Conservation (phyloP, 2,797 vertebrate species). For the Rhynchonycteris naso region DNA sequence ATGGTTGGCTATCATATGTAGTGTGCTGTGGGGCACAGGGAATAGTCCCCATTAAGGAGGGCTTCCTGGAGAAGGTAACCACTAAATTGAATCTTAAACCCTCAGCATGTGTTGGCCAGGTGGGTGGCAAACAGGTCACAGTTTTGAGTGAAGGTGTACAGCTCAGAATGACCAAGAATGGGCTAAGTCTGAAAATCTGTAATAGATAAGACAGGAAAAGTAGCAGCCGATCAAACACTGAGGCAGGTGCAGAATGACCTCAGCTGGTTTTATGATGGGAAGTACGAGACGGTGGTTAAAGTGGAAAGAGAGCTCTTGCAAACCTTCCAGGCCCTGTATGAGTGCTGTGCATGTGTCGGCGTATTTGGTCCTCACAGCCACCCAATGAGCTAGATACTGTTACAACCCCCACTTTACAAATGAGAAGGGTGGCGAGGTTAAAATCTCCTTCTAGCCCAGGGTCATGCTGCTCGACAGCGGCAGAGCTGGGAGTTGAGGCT, state of each 20-base stretch:
- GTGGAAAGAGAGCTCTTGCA: neutral
- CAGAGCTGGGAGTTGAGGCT: neutral
- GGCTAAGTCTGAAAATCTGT: fast-evolving
- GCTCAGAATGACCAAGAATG: fast-evolving
- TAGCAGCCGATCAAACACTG: neutral
- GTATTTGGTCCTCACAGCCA: fast-evolving
- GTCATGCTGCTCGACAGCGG: fast-evolving
- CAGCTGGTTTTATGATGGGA: neutral
- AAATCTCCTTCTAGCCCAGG: neutral
- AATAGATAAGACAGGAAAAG: fast-evolving
- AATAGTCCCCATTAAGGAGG: neutral
- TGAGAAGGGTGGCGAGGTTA: neutral
- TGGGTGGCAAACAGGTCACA: fast-evolving
- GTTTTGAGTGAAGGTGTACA: fast-evolving
- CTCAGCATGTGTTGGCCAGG: neutral
- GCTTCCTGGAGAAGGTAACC: neutral
- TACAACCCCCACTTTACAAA: no score
- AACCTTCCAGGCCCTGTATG: fast-evolving
- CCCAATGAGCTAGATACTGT: neutral
- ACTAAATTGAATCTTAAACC: neutral
- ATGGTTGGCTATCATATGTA: fast-evolving
- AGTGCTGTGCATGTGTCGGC: fast-evolving
- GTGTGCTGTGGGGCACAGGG: neutral
- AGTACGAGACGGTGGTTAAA: neutral
- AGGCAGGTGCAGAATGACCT: fast-evolving